Percentiles rank a stretch among this genome's conserved stretches.
Conservation (phyloP, 2,888 invertebrate species). For the Tipula lateralis region DNA sequence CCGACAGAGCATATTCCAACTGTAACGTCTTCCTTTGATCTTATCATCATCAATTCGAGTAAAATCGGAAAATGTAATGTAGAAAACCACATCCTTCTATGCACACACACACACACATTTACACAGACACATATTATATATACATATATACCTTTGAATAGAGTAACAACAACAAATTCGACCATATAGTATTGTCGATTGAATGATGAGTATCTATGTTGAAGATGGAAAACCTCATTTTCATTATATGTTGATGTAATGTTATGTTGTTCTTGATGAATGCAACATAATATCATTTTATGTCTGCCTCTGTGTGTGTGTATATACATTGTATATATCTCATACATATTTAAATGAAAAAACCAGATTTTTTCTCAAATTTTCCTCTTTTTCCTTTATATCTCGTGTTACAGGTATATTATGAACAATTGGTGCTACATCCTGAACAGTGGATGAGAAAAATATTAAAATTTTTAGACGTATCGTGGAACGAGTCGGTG, state of each 20-base stretch:
- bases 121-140: not conserved
- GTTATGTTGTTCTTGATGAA: not conserved
- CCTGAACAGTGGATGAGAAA: conserved; percentile 83
- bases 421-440: conserved; percentile 95
- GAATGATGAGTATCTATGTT: not conserved
- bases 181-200: not conserved
- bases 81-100: not conserved
- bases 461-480: conserved; percentile 80
- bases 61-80: not conserved
- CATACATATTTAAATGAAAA: not conserved
- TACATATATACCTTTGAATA: not conserved
- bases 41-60: not conserved
- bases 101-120: too few species aligned
- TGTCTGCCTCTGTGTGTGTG: not conserved
- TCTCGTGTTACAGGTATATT: conserved; percentile 78
- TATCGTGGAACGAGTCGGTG: conserved; percentile 94
- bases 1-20: not conserved
- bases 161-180: not conserved
- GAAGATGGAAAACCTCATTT: not conserved
- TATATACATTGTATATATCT: too few species aligned
- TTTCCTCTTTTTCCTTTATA: too few species aligned
- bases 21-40: not conserved
- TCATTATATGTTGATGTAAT: not conserved
- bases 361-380: not conserved
- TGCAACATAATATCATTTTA: not conserved